These are phyloP conservation scores for Belgica antarctica DNA, from an alignment of 2,888 invertebrate genomes.

Conservation along the genomic window DNA sequence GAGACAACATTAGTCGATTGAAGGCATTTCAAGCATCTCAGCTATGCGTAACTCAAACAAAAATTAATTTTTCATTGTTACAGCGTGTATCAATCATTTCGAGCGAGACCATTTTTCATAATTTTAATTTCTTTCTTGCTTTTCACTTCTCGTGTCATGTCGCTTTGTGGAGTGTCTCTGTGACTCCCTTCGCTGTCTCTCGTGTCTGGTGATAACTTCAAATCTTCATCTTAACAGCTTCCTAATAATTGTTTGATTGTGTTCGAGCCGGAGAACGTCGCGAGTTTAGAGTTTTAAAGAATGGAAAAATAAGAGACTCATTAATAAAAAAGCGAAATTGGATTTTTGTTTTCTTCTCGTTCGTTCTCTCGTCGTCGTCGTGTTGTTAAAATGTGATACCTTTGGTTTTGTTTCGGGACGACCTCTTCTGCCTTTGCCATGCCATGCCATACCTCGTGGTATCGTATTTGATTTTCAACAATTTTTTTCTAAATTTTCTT, in stretches of 20 bases:
- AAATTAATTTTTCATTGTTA: slow-evolving; percentile 41
- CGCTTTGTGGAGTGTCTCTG: not conserved
- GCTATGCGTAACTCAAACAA: slow-evolving; percentile 14
- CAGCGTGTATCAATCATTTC: slow-evolving; percentile 43
- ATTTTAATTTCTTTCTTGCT: slow-evolving; percentile 18
- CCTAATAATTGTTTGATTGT: slow-evolving; percentile 41
- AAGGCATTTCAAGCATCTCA: slow-evolving; percentile 6
- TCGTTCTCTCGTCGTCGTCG: slow-evolving; percentile 13
- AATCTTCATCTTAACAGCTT: slow-evolving; percentile 40
- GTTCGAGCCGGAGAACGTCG: not conserved
- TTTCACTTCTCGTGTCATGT: slow-evolving; percentile 13
- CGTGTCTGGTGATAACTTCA: slow-evolving; percentile 25
- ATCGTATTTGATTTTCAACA: slow-evolving; percentile 38
- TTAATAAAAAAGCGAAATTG: slow-evolving; percentile 44
- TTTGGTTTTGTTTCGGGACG: slow-evolving; percentile 33
- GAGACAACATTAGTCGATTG: not conserved
- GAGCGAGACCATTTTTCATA: slow-evolving; percentile 39
- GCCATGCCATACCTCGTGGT: too few species aligned
- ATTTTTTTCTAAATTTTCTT: slow-evolving; percentile 23
- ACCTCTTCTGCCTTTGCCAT: not conserved
- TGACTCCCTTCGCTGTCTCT: slow-evolving; percentile 20
- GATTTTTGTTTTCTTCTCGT: slow-evolving; percentile 12
- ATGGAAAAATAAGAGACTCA: slow-evolving; percentile 35
- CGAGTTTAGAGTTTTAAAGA: not conserved
- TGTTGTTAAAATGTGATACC: slow-evolving; percentile 42